These are phyloP conservation scores for Gambusia holbrooki DNA, from an alignment of 2,113 vertebrate species.

Conservation along the genomic window DNA sequence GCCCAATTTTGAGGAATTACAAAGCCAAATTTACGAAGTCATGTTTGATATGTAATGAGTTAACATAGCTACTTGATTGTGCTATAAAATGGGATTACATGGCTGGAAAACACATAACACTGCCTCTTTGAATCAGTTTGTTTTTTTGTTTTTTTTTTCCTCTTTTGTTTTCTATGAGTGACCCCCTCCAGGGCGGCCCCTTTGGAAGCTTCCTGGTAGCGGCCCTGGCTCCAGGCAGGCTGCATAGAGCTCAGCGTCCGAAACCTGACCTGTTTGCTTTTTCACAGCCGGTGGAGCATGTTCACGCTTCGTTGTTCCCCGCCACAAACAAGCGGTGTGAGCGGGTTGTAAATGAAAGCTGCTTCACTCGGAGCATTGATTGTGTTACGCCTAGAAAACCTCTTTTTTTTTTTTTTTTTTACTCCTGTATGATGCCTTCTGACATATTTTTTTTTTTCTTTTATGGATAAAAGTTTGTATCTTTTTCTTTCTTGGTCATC, in stretches of 20 bases:
- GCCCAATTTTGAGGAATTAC: too few species aligned
- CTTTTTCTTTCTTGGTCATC: not conserved
- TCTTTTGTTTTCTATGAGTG: too few species aligned
- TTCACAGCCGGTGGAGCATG: not conserved
- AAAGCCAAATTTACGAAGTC: too few species aligned
- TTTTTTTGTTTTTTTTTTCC: too few species aligned
- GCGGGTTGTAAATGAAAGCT: not conserved
- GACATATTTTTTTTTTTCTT: not conserved
- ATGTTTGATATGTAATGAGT: too few species aligned
- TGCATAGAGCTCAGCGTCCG: constrained; percentile 2
- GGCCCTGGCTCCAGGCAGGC: not conserved
- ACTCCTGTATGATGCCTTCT: not conserved
- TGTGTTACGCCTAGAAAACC: not conserved
- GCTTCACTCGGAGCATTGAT: not conserved
- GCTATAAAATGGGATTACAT: too few species aligned
- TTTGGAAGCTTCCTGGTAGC: not conserved
- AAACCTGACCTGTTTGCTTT: constrained; percentile 1
- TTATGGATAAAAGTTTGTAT: not conserved
- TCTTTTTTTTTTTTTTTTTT: not conserved
- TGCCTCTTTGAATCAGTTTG: too few species aligned
- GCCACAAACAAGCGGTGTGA: not conserved
- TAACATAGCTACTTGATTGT: too few species aligned
- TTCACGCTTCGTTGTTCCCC: not conserved
- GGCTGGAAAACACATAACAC: too few species aligned
- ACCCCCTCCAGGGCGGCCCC: too few species aligned